Evolutionary conservation across 1,140 invertebrate species (phyloP).

Genomic region (honey bee (Apis mellifera)): Amel_HAv3.1 CM009934.2:13318001-13318500

Average conservation of each 20-base stretch:
- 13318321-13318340: background rate
- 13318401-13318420: conserved; percentile 51
- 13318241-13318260: background rate
- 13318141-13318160: conserved; percentile 32
- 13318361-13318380: conserved; percentile 32
- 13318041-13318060: conserved; percentile 5
- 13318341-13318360: conserved; percentile 23
- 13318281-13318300: too few species aligned
- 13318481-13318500: conserved; percentile 44
- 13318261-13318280: too few species aligned
- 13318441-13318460: conserved; percentile 47
- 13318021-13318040: background rate
- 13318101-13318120: conserved; percentile 70
- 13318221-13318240: too few species aligned
- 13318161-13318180: background rate
- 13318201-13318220: too few species aligned
- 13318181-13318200: too few species aligned
- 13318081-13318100: conserved; percentile 68
- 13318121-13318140: conserved; percentile 53
- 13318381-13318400: conserved; percentile 48
- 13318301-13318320: too few species aligned
- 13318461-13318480: conserved; percentile 50
- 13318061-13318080: conserved; percentile 54
- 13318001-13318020: background rate
- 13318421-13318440: conserved; percentile 58